Conservation (phyloP, 1,140 invertebrate species). For the Amphibalanus amphitrite region DNA sequence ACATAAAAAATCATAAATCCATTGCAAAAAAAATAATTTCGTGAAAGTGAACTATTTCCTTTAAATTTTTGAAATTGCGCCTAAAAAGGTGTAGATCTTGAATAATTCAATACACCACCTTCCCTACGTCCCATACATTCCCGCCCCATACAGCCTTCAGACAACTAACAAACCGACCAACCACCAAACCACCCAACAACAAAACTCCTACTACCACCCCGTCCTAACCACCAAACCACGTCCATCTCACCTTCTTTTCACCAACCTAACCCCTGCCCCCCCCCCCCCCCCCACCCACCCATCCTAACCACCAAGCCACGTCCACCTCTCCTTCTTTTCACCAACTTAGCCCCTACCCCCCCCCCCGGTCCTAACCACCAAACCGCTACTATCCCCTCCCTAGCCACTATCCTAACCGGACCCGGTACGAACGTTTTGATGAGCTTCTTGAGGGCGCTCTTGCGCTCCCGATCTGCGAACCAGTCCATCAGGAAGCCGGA, state of each 20-base stretch:
- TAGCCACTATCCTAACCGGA: slow-evolving; percentile 10
- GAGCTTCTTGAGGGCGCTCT: slow-evolving; percentile 70
- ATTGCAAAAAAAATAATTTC: too few species aligned
- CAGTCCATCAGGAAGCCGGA: slow-evolving; percentile 91
- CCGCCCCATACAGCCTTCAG: too few species aligned
- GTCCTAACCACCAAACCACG: slow-evolving; percentile 8
- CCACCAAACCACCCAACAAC: too few species aligned
- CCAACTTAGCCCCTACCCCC: neutral
- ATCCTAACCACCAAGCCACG: slow-evolving; percentile 7
- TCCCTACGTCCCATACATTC: too few species aligned
- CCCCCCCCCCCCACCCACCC: slow-evolving; percentile 9
- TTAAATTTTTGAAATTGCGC: too few species aligned
- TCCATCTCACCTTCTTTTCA: slow-evolving; percentile 5
- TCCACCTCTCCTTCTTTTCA: slow-evolving; percentile 5
- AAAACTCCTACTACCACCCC: slow-evolving; percentile 9
- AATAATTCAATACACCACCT: too few species aligned
- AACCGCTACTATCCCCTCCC: slow-evolving; percentile 3
- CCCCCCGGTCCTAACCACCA: too few species aligned
- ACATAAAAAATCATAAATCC: too few species aligned
- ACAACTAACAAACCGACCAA: too few species aligned
- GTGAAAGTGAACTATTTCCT: too few species aligned
- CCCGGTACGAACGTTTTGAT: slow-evolving; percentile 80
- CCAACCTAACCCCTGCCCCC: neutral
- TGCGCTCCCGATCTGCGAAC: slow-evolving; percentile 85
- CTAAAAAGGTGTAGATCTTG: too few species aligned